Conservation (phyloP, 1,140 invertebrate genomes). For the Coptotermes formosanus region DNA sequence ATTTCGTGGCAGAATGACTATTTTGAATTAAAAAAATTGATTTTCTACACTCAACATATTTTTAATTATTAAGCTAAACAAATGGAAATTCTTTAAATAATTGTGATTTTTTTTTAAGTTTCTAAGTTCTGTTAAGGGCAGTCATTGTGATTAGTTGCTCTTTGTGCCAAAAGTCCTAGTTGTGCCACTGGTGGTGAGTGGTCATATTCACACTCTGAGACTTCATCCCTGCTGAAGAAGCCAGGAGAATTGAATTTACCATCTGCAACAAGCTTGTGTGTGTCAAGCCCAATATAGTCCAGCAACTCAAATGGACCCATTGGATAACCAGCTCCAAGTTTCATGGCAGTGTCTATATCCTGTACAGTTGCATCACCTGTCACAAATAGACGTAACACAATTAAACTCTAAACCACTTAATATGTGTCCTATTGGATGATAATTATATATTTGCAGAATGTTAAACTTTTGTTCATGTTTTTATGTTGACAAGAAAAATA, state of each 20-base stretch:
- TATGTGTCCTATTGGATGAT: too few species aligned
- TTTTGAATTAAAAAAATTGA: not conserved
- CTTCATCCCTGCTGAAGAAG: not conserved
- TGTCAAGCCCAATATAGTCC: slow-evolving; percentile 80
- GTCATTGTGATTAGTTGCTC: too few species aligned
- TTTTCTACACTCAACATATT: not conserved
- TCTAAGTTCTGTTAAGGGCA: too few species aligned
- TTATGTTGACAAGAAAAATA: too few species aligned
- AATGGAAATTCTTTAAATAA: too few species aligned
- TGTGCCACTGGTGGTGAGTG: not conserved
- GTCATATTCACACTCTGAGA: not conserved
- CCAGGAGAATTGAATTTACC: slow-evolving; percentile 43
- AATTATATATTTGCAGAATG: not conserved
- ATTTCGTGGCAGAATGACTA: not conserved
- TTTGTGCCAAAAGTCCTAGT: too few species aligned
- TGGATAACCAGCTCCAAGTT: slow-evolving; percentile 78
- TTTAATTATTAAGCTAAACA: too few species aligned
- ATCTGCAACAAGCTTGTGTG: slow-evolving; percentile 58
- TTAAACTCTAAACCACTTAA: too few species aligned
- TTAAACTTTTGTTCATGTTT: not conserved
- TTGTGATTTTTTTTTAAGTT: not conserved
- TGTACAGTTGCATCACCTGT: slow-evolving; percentile 61
- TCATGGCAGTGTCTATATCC: slow-evolving; percentile 86
- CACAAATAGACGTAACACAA: not conserved
- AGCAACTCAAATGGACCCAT: slow-evolving; percentile 82